These are phyloP conservation scores for Macroramphosus scolopax DNA, from an alignment of 2,797 vertebrate genomes.

Conservation along the genomic window DNA sequence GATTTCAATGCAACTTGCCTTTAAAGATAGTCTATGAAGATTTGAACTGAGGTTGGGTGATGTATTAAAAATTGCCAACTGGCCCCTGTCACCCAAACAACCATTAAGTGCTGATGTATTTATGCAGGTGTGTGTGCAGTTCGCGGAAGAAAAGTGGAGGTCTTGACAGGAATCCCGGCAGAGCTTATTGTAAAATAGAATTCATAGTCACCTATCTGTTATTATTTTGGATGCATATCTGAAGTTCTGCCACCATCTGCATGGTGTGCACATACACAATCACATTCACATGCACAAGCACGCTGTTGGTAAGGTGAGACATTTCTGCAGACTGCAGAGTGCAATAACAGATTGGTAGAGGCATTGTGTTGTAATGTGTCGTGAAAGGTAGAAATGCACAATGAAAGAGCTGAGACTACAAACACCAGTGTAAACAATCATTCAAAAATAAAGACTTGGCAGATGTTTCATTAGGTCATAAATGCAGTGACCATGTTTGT, in stretches of 20 bases:
- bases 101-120: too few relatives aligned
- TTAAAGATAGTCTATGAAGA: constrained; percentile 18
- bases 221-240: too few relatives aligned
- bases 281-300: background rate
- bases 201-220: too few relatives aligned
- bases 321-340: background rate
- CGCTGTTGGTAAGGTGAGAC: too few relatives aligned
- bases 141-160: too few relatives aligned
- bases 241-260: background rate
- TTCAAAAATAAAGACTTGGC: background rate
- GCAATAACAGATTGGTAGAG: constrained; percentile 1
- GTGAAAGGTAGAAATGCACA: background rate
- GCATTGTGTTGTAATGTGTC: background rate
- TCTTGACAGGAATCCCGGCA: too few relatives aligned
- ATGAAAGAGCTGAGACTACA: background rate
- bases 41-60: too few relatives aligned
- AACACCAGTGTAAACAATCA: too few relatives aligned
- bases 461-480: background rate
- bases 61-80: too few relatives aligned
- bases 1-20: constrained; percentile 16
- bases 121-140: too few relatives aligned
- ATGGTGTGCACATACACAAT: background rate
- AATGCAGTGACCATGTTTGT: background rate
- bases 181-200: too few relatives aligned
- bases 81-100: too few relatives aligned